Evolutionary conservation across 2,888 invertebrate genomes (phyloP), one percentile per base, ranked within the genome.

Genomic region (Andrena hattorfiana): DNA sequence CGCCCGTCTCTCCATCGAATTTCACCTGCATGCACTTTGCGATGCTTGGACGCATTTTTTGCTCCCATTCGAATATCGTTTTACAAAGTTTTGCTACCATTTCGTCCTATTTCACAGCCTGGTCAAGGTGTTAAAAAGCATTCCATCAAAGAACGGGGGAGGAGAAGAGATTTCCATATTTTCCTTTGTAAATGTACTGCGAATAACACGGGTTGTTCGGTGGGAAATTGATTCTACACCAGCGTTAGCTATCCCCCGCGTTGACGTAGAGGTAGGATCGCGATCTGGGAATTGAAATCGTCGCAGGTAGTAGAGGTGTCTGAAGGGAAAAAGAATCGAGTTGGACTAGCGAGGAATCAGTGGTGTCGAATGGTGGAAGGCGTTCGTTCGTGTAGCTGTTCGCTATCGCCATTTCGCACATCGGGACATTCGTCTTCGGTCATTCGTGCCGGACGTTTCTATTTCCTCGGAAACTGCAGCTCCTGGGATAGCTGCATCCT

Each of bases 201-300:
- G 26, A 59, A 28, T 2, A n/a, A 16, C n/a, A 28, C 20, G 20
- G 42, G 10, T 10, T 6, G 5, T 0, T 7, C 3, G 20, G 0
- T 7, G 10, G 64, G 49, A 51, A 77, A 73, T 73, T 49, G 77
- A 77, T 77, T 77, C 20, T 59, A 35, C 5, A 66, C 28, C 60
- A 67, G 23, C 28, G 75, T 66, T 35, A 49, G 49, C 10, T 30
- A 23, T 60, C 26, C 20, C 20, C 10, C 10, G 42, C 26, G 62
- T 54, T 35, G 76, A 68, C 78, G 23, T n/a, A 10, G n/a, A 48
- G n/a, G 51, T n/a, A 26, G 42, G 62, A 62, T 63, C 62, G 77
- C 59, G 85, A 77, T 69, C 70, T 54, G 49, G 56, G 59, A 72
- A 86, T 86, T 86, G 80, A 80, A 83, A 83, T 70, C 72, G 72